Conservation (phyloP, 1,140 invertebrate species). For the Drosophila tani region DNA sequence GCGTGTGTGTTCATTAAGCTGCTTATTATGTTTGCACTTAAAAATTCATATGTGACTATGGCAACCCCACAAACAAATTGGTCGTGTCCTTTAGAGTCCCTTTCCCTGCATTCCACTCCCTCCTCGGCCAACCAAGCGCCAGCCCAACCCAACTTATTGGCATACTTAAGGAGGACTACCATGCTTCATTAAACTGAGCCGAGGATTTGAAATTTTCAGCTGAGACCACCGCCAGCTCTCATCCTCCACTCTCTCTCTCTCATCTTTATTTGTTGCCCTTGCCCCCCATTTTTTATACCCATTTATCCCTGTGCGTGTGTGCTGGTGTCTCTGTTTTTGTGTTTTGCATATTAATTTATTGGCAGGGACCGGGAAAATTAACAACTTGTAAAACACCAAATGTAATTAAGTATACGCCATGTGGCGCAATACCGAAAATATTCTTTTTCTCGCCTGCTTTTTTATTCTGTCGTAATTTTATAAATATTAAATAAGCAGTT, state of each 20-base stretch:
- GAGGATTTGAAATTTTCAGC: constrained; percentile 68
- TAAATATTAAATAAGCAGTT: constrained; percentile 57
- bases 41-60: constrained; percentile 81
- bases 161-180: constrained; percentile 63
- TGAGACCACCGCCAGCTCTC: constrained; percentile 23
- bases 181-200: constrained; percentile 54
- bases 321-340: constrained; percentile 9
- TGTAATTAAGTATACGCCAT: constrained; percentile 76
- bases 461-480: constrained; percentile 29
- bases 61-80: constrained; percentile 65
- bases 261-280: constrained; percentile 21
- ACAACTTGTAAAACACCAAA: constrained; percentile 67
- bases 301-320: neutral
- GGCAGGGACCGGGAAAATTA: constrained; percentile 47
- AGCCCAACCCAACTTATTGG: constrained; percentile 61
- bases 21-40: constrained; percentile 84
- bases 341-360: constrained; percentile 51
- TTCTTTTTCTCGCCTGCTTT: constrained; percentile 15
- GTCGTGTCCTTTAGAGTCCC: constrained; percentile 56
- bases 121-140: neutral
- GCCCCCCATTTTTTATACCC: constrained; percentile 17
- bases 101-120: neutral
- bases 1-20: constrained; percentile 75
- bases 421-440: constrained; percentile 38
- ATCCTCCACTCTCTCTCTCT: neutral